A percentile compares a stretch with the other conserved stretches of the same genome.
Evolutionary conservation across 2,888 invertebrate species (phyloP).

Genomic region (Brenthis daphne): DNA sequence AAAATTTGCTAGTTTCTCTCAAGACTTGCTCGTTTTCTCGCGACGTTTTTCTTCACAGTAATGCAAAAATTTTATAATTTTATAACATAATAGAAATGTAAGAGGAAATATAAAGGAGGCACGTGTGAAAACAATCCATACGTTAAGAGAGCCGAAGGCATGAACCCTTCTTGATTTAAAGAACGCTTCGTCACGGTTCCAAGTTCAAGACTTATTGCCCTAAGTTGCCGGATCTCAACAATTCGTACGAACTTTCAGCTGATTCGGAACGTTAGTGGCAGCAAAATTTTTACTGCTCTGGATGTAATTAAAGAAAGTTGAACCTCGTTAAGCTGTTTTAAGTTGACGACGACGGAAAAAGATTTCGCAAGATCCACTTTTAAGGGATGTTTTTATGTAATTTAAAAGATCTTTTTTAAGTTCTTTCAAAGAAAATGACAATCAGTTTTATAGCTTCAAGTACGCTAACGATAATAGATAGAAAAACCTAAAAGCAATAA

Average conservation of each 20-base stretch:
- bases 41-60: neutral
- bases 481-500: no score
- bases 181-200: conserved; percentile 58
- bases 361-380: conserved; percentile 21
- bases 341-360: conserved; percentile 26
- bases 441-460: conserved; percentile 1
- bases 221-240: conserved; percentile 15
- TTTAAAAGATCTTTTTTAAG: conserved; percentile 12
- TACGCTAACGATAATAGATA: no score
- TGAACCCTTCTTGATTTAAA: conserved; percentile 50
- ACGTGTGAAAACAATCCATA: conserved; percentile 14
- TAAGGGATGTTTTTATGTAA: conserved; percentile 19
- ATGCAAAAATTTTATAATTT: neutral
- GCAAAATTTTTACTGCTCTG: conserved; percentile 27
- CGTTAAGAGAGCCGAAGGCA: conserved; percentile 2
- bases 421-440: conserved; percentile 8
- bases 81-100: neutral
- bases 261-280: conserved; percentile 25
- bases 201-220: conserved; percentile 60
- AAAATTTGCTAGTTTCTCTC: no score
- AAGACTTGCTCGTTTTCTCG: no score
- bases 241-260: conserved; percentile 25
- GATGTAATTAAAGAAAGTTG: conserved; percentile 33
- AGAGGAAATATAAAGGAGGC: neutral
- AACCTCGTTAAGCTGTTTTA: conserved; percentile 33